These are phyloP conservation scores for Amphipoea lucens DNA, from an alignment of 2,888 invertebrate genomes.

Conservation along the genomic window DNA sequence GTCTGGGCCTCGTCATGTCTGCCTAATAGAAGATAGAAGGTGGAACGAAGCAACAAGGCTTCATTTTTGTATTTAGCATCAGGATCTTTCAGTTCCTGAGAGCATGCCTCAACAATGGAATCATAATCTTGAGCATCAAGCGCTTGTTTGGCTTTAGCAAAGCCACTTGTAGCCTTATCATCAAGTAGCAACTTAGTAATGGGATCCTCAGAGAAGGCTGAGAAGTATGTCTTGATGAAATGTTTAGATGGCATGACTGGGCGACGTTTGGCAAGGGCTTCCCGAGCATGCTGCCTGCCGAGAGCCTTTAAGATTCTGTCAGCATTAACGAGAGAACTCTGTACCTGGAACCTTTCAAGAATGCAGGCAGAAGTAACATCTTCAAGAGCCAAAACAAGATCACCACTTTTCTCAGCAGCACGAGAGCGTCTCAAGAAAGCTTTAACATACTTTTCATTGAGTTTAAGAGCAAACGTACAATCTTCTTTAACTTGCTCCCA, in stretches of 20 bases:
- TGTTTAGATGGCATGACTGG: conserved; percentile 95
- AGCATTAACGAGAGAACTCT: conserved; percentile 94
- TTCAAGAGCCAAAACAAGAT: conserved; percentile 95
- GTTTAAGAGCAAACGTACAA: conserved; percentile 95
- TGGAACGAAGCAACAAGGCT: conserved; percentile 95
- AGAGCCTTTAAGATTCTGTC: conserved; percentile 96
- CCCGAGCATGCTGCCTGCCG: conserved; percentile 93
- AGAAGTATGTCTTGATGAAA: conserved; percentile 96
- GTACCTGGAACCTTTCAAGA: conserved; percentile 96
- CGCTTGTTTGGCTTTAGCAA: conserved; percentile 93
- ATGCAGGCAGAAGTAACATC: conserved; percentile 98
- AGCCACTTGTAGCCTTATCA: conserved; percentile 89
- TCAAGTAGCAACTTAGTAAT: conserved; percentile 90
- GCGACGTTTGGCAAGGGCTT: conserved; percentile 92
- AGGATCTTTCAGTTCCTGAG: conserved; percentile 92
- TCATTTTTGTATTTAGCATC: conserved; percentile 92
- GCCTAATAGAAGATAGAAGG: conserved; percentile 95
- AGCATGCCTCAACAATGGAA: conserved; percentile 94
- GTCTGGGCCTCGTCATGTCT: conserved; percentile 93
- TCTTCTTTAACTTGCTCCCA: conserved; percentile 96
- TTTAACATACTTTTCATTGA: conserved; percentile 96
- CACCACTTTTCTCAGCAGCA: conserved; percentile 94
- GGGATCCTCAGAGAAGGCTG: conserved; percentile 96
- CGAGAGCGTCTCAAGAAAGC: conserved; percentile 96
- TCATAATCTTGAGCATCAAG: conserved; percentile 94